Conservation (phyloP, 1,140 invertebrate genomes). For the Aphelenchoides avenae region DNA sequence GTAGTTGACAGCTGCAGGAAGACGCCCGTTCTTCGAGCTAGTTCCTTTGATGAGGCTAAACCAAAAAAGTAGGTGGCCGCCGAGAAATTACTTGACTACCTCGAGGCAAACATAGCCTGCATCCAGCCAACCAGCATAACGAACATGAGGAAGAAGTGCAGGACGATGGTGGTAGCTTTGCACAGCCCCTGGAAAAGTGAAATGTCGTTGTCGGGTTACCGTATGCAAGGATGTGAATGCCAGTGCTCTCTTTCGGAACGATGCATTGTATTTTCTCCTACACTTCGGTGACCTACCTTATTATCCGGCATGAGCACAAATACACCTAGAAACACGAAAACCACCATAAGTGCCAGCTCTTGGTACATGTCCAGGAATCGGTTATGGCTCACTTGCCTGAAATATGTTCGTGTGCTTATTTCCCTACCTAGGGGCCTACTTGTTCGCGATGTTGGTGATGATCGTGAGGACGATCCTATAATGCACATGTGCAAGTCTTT, state of each 20-base stretch:
- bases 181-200: conserved; percentile 10
- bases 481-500: too few species aligned
- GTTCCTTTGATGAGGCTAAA: conserved; percentile 27
- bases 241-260: too few species aligned
- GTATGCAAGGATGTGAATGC: too few species aligned
- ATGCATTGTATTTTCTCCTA: too few species aligned
- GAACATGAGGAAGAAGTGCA: conserved; percentile 24
- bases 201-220: too few species aligned
- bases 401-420: conserved; percentile 1
- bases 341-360: conserved; percentile 30
- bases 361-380: conserved; percentile 28
- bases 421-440: not conserved
- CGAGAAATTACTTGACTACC: conserved; percentile 2
- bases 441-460: conserved; percentile 10
- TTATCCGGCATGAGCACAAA: conserved; percentile 22
- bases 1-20: conserved; percentile 16
- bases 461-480: conserved; percentile 21
- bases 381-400: conserved; percentile 11
- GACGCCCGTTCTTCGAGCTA: conserved; percentile 21
- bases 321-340: conserved; percentile 29
- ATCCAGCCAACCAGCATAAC: conserved; percentile 13
- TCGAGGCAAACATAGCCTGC: conserved; percentile 13
- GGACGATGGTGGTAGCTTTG: conserved; percentile 18
- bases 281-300: too few species aligned
- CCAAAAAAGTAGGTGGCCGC: not conserved